Percentiles rank a stretch among this genome's conserved stretches.
phyloP scores from a whole-genome alignment of 1,140 invertebrate genomes.

The Platorchestia sp. region DNA sequence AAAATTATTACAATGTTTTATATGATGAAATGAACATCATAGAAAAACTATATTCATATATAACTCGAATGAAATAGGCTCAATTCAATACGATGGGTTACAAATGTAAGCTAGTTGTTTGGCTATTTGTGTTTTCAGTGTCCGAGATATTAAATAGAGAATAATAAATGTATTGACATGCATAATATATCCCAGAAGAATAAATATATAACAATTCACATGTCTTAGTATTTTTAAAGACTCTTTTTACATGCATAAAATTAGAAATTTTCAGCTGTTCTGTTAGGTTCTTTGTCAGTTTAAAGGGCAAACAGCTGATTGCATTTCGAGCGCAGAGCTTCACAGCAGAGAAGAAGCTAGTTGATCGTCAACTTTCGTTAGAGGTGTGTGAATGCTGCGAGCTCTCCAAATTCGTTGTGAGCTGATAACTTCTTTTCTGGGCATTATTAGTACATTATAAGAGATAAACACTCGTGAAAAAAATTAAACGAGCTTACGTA shows the following conservation, averaged over 20 bases:
- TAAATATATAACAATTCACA: background rate
- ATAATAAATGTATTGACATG: background rate
- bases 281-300: background rate
- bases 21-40: too few relatives aligned
- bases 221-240: background rate
- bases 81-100: background rate
- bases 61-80: too few relatives aligned
- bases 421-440: background rate
- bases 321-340: too few relatives aligned
- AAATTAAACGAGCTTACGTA: background rate
- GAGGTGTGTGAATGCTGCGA: background rate
- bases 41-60: too few relatives aligned
- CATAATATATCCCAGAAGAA: background rate
- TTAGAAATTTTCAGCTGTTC: background rate
- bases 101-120: too few relatives aligned
- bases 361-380: background rate
- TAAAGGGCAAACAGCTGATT: slow-evolving; percentile 49
- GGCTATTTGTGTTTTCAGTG: too few relatives aligned
- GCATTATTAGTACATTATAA: background rate
- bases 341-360: background rate
- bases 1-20: too few relatives aligned
- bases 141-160: background rate
- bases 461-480: background rate
- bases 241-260: background rate
- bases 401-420: background rate